These are phyloP conservation scores for Microtus pennsylvanicus DNA, from an alignment of 2,113 vertebrate genomes.

Conservation along the genomic window DNA sequence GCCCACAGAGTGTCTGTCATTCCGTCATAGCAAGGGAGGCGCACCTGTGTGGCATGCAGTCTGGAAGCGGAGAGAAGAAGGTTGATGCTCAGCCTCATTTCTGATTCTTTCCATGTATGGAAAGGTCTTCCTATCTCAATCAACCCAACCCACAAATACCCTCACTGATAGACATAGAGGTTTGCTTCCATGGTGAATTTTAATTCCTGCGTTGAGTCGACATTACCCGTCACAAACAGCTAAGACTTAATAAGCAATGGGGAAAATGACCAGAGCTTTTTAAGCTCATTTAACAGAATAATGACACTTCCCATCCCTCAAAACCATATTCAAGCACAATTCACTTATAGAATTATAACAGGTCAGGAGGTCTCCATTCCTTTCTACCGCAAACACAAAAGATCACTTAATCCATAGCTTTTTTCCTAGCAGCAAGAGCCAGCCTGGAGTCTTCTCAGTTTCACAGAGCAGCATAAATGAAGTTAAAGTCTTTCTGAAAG, in stretches of 20 bases:
- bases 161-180: neutral
- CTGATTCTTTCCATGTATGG: neutral
- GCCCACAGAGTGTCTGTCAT: too few relatives aligned
- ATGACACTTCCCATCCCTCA: neutral
- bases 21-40: neutral
- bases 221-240: neutral
- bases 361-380: too few relatives aligned
- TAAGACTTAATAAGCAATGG: neutral
- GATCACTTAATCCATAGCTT: neutral
- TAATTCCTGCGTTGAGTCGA: neutral
- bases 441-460: neutral
- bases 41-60: too few relatives aligned
- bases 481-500: neutral
- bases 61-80: neutral
- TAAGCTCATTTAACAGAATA: constrained; percentile 38
- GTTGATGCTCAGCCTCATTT: neutral
- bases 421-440: neutral
- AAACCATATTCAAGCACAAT: neutral
- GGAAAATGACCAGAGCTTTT: neutral
- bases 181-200: neutral
- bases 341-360: constrained; percentile 1
- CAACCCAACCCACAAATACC: neutral
- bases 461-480: neutral
- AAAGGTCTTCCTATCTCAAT: neutral
- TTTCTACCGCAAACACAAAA: neutral